Percentiles rank a stretch among this genome's conserved stretches.
Evolutionary conservation across 2,113 vertebrate species (phyloP).

Genomic region (Pachycephala philippinensis): DNA sequence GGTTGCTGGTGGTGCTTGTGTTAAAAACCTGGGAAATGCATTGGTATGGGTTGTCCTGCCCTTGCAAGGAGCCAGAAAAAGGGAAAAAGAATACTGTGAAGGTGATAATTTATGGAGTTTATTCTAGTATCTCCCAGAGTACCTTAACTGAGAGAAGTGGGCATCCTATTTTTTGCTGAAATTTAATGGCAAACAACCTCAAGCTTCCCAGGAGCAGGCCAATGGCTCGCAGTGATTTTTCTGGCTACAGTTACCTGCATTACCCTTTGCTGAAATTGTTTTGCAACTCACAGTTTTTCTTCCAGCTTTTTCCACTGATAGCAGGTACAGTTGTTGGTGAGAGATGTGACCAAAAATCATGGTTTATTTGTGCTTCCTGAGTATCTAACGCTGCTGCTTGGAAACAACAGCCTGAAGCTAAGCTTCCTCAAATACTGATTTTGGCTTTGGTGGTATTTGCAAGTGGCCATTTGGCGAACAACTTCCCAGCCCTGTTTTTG

Average conservation of each 20-base stretch:
- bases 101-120: neutral
- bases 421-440: neutral
- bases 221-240: neutral
- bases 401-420: neutral
- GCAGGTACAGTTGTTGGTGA: neutral
- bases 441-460: neutral
- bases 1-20: neutral
- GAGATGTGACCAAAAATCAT: neutral
- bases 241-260: neutral
- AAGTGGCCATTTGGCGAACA: neutral
- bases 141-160: neutral
- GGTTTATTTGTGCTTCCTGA: neutral
- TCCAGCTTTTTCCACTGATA: neutral
- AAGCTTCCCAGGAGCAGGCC: neutral
- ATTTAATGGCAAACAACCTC: neutral
- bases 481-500: neutral
- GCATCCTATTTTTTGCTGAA: neutral
- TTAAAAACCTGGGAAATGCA: neutral
- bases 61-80: neutral
- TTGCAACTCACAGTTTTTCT: neutral
- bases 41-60: neutral
- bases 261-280: neutral
- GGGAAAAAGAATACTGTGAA: neutral
- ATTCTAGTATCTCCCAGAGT: neutral
- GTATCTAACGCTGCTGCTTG: accelerated